These are phyloP conservation scores for Saguinus midas DNA, from an alignment of 2,113 vertebrate species.

Conservation along the genomic window DNA sequence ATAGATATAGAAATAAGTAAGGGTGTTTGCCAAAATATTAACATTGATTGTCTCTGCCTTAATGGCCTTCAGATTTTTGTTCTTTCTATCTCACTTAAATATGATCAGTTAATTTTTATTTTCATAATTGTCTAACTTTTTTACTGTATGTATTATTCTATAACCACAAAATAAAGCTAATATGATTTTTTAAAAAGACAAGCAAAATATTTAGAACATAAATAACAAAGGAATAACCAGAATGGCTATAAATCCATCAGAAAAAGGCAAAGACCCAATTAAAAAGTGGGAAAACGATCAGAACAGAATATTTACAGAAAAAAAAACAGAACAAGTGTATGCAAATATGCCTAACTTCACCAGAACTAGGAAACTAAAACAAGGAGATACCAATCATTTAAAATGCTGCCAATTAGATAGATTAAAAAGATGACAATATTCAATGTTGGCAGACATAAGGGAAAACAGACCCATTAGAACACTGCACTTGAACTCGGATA, in stretches of 20 bases:
- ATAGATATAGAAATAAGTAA: background rate
- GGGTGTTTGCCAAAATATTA: background rate
- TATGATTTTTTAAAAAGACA: background rate
- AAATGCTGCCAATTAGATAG: background rate
- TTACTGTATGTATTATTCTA: background rate
- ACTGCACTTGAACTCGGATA: background rate
- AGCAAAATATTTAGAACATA: background rate
- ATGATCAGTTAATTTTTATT: background rate
- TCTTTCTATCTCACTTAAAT: background rate
- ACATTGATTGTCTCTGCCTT: background rate
- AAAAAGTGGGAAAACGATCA: background rate
- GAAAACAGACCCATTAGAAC: background rate
- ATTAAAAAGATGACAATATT: background rate
- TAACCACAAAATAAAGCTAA: background rate
- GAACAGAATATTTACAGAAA: background rate
- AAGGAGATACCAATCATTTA: background rate
- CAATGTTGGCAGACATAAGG: background rate
- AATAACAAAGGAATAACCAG: background rate
- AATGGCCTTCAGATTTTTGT: background rate
- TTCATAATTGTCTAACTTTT: background rate
- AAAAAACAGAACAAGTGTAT: background rate
- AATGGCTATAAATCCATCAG: background rate
- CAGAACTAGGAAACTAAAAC: conserved; percentile 20
- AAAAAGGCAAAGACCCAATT: background rate
- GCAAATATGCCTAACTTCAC: background rate